Evolutionary conservation across 2,888 invertebrate species (phyloP).

Genomic region (Maniola hyperantus): DNA sequence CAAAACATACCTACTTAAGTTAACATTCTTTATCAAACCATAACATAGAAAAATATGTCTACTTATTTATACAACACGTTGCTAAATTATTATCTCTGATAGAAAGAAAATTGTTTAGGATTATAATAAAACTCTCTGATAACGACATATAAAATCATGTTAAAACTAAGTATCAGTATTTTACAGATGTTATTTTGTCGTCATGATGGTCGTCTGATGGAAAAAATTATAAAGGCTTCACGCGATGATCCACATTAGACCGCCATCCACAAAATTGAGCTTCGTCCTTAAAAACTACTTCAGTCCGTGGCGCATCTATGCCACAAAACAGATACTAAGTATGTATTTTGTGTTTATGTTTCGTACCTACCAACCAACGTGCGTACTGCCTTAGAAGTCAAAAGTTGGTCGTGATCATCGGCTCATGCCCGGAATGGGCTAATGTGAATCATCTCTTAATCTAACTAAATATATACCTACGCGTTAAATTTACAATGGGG

Average conservation of each 20-base stretch:
- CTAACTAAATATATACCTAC: too few relatives aligned
- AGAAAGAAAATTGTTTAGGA: not conserved
- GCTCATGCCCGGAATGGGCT: too few relatives aligned
- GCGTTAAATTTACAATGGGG: too few relatives aligned
- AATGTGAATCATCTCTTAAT: too few relatives aligned
- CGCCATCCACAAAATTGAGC: too few relatives aligned
- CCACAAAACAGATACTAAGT: too few relatives aligned
- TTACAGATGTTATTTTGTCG: constrained; percentile 1
- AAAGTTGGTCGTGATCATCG: too few relatives aligned
- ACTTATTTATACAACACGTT: not conserved
- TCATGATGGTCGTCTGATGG: not conserved
- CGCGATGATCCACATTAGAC: not conserved
- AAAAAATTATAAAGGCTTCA: not conserved
- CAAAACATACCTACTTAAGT: not conserved
- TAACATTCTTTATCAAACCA: not conserved
- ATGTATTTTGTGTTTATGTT: too few relatives aligned
- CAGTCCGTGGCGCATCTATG: too few relatives aligned
- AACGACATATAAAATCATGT: constrained; percentile 7
- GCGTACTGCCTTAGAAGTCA: too few relatives aligned
- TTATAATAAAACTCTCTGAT: constrained; percentile 3
- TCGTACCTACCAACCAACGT: too few relatives aligned
- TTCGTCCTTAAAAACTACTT: too few relatives aligned
- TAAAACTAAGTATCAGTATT: not conserved
- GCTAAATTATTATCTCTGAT: not conserved
- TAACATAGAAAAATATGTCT: not conserved